Conservation (phyloP, 2,797 vertebrate species). For the Pteronotus mesoamericanus region DNA sequence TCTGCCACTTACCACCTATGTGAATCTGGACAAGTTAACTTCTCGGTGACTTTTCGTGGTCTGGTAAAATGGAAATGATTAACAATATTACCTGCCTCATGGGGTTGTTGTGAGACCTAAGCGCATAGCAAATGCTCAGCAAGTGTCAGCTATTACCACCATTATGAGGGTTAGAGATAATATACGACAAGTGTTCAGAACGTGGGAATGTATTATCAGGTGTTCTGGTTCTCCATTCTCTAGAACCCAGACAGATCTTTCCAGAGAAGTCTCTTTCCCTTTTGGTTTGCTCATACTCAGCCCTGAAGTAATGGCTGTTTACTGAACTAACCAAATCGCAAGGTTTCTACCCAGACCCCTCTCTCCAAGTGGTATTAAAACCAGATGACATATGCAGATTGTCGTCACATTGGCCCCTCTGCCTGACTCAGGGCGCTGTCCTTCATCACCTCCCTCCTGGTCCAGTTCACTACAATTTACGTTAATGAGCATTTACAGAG, state of each 20-base stretch:
- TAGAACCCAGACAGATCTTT: background rate
- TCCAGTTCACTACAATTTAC: background rate
- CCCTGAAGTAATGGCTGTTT: background rate
- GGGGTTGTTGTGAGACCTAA: background rate
- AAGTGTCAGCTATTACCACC: background rate
- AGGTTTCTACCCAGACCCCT: background rate
- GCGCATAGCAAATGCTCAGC: background rate
- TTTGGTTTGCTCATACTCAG: background rate
- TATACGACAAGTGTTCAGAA: background rate
- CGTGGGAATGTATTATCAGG: accelerated
- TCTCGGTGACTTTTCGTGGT: background rate
- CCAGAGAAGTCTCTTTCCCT: background rate
- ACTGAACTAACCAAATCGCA: background rate
- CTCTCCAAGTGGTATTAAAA: background rate
- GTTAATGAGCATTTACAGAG: background rate
- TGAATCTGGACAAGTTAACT: background rate
- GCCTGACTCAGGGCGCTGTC: background rate
- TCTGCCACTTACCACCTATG: background rate
- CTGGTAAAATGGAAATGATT: background rate
- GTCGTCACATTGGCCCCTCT: background rate
- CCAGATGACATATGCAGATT: background rate
- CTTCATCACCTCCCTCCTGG: background rate
- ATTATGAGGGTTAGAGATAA: background rate
- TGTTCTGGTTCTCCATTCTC: background rate
- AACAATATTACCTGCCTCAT: background rate